phyloP scores from a whole-genome alignment of 2,888 invertebrate species.

The Pristionchus entomophagus region DNA sequence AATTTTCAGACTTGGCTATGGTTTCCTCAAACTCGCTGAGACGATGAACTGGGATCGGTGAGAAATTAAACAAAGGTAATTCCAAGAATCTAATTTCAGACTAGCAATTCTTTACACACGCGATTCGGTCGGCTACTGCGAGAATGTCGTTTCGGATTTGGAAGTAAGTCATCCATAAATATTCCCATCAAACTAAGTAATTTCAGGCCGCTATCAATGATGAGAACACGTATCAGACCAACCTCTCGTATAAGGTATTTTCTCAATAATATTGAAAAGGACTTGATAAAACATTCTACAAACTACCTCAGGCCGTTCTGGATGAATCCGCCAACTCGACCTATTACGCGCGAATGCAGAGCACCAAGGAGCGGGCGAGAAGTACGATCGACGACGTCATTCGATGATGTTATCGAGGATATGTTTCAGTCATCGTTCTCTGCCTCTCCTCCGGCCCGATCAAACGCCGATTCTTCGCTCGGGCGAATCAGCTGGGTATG shows the following conservation, averaged over 20 bases:
- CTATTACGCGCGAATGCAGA: constrained; percentile 26
- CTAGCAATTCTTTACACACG: constrained; percentile 34
- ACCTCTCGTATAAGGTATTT: background rate
- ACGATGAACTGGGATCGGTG: constrained; percentile 21
- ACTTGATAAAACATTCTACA: background rate
- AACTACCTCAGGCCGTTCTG: background rate
- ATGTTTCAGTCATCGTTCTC: constrained; percentile 17
- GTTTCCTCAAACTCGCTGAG: constrained; percentile 18
- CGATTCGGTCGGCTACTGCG: constrained; percentile 27
- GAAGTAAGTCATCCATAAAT: background rate
- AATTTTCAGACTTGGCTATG: constrained; percentile 39
- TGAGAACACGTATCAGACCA: constrained; percentile 14
- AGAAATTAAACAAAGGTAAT: background rate
- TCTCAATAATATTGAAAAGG: background rate
- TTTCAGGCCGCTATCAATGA: constrained; percentile 14
- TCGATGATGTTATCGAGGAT: background rate
- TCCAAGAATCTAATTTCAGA: background rate
- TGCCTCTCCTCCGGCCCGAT: constrained; percentile 3
- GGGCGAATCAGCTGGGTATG: constrained; percentile 54
- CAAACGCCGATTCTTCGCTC: constrained; percentile 39
- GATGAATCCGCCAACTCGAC: constrained; percentile 23
- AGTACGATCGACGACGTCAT: background rate
- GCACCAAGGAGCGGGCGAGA: background rate
- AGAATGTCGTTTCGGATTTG: background rate
- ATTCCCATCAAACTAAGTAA: background rate